Evolutionary conservation across 2,888 invertebrate genomes (phyloP).

Genomic region (Cataglyphis cursor): DNA sequence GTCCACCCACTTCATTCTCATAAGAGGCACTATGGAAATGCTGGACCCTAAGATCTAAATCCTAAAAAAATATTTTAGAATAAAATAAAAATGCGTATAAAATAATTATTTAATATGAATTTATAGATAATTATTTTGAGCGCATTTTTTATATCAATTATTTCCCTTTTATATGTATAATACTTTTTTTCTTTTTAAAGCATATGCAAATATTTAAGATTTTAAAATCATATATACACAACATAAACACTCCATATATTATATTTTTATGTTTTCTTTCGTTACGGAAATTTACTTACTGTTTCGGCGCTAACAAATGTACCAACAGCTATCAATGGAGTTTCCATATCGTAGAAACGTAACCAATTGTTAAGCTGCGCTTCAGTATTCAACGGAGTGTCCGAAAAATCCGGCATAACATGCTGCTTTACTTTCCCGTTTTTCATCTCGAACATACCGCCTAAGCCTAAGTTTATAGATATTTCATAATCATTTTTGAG

Average conservation of each 20-base stretch:
- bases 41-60: constrained; percentile 95
- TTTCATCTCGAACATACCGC: constrained; percentile 95
- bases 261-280: neutral
- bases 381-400: constrained; percentile 91
- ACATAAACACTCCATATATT: no score
- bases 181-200: neutral
- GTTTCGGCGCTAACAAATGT: constrained; percentile 95
- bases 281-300: constrained; percentile 87
- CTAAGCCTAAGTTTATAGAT: constrained; percentile 89
- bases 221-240: no score
- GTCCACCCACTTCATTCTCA: constrained; percentile 94
- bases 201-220: neutral
- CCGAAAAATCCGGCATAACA: constrained; percentile 98
- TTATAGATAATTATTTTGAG: neutral
- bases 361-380: constrained; percentile 95
- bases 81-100: neutral
- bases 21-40: constrained; percentile 97
- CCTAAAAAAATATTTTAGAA: constrained; percentile 87
- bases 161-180: neutral
- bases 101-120: neutral
- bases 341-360: constrained; percentile 95
- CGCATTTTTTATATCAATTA: neutral
- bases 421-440: constrained; percentile 95
- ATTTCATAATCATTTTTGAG: neutral
- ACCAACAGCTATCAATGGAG: constrained; percentile 95